These are phyloP conservation scores for Papilio helenus DNA, from an alignment of 1,140 invertebrate genomes.

Conservation along the genomic window DNA sequence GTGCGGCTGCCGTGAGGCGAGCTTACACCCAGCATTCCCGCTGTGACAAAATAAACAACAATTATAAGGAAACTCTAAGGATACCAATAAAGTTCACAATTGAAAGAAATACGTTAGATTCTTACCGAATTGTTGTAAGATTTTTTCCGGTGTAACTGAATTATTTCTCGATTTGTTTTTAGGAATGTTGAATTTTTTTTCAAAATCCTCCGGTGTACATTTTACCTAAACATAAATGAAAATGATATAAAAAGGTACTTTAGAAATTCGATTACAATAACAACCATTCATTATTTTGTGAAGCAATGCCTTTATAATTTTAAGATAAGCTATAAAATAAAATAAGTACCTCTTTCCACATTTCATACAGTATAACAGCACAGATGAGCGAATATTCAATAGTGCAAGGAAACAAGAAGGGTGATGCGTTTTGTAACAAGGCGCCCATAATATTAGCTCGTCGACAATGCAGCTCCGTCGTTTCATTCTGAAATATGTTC, in stretches of 20 bases:
- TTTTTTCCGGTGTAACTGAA: constrained; percentile 79
- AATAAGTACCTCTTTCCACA: constrained; percentile 86
- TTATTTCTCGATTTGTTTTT: constrained; percentile 75
- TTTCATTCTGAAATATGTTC: constrained; percentile 51
- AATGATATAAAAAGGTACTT: constrained; percentile 16
- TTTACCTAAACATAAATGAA: constrained; percentile 64
- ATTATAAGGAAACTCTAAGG: neutral
- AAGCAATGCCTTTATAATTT: neutral
- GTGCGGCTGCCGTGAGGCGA: constrained; percentile 68
- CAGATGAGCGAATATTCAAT: constrained; percentile 94
- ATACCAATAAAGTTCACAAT: too few species aligned
- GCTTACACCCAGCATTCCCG: constrained; percentile 73
- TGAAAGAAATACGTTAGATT: neutral
- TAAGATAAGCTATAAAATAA: neutral
- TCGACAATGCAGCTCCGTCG: constrained; percentile 64
- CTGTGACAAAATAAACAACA: constrained; percentile 52
- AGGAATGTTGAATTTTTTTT: constrained; percentile 65
- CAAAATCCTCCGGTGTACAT: constrained; percentile 78
- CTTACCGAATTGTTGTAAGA: constrained; percentile 77
- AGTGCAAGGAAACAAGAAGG: constrained; percentile 95
- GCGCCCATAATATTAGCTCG: constrained; percentile 85
- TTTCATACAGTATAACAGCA: constrained; percentile 92
- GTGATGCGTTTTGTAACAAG: constrained; percentile 91
- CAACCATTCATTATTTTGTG: neutral
- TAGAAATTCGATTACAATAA: neutral